These are phyloP conservation scores for Cantharis lateralis DNA, from an alignment of 2,888 invertebrate species.

Conservation along the genomic window DNA sequence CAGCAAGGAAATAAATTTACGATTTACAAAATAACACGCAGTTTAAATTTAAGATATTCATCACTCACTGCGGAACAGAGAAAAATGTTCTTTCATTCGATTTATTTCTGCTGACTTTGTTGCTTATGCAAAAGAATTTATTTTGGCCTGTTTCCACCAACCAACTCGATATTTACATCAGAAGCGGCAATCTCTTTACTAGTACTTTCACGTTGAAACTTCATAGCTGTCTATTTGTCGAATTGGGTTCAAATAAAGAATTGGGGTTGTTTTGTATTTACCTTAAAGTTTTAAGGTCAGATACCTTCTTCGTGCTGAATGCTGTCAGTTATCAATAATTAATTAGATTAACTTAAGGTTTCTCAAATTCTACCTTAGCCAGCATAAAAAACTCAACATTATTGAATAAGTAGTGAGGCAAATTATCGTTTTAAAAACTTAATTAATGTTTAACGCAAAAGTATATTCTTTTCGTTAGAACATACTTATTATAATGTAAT, in stretches of 20 bases:
- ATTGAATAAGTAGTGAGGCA: neutral
- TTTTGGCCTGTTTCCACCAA: constrained; percentile 24
- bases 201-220: constrained; percentile 41
- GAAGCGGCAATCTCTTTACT: constrained; percentile 35
- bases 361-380: neutral
- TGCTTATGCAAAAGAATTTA: constrained; percentile 28
- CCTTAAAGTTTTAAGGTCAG: neutral
- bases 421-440: neutral
- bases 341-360: neutral
- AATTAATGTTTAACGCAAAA: constrained; percentile 5
- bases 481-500: constrained; percentile 14
- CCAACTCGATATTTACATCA: constrained; percentile 33
- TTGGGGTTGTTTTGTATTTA: constrained; percentile 24
- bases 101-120: constrained; percentile 40
- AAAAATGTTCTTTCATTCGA: constrained; percentile 37
- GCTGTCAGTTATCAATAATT: neutral
- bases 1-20: neutral
- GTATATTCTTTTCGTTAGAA: neutral
- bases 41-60: neutral
- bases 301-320: neutral
- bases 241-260: constrained; percentile 38
- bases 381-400: neutral
- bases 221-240: constrained; percentile 41
- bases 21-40: neutral
- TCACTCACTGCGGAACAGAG: neutral